A percentile compares a stretch with the other conserved stretches of the same genome.
Evolutionary conservation across 2,888 invertebrate genomes (phyloP).

Genomic region (Operophtera brumata): DNA sequence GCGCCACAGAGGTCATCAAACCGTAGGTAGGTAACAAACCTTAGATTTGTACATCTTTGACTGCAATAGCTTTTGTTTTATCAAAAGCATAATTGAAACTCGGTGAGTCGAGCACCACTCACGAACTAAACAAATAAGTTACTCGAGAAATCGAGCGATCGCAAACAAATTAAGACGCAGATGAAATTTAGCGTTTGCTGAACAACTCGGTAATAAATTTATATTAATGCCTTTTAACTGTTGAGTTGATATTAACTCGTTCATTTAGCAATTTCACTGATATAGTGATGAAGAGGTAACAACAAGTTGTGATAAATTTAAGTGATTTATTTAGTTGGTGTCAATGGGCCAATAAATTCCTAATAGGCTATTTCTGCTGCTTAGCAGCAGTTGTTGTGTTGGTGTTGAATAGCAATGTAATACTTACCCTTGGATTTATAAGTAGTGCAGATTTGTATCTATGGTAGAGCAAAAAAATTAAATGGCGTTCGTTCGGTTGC

Average conservation of each 20-base stretch:
- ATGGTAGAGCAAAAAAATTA: too few relatives aligned
- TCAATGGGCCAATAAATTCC: too few relatives aligned
- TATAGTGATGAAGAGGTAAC: not conserved
- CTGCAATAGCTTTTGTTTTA: not conserved
- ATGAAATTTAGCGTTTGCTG: slow-evolving; percentile 44
- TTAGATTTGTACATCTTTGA: too few relatives aligned
- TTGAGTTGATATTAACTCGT: slow-evolving; percentile 24
- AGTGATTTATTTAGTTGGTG: not conserved
- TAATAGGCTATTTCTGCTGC: too few relatives aligned
- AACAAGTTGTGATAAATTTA: not conserved
- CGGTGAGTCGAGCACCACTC: slow-evolving; percentile 6
- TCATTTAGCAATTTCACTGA: slow-evolving; percentile 6
- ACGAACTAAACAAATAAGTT: slow-evolving; percentile 26
- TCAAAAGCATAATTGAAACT: slow-evolving; percentile 3
- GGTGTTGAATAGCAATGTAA: too few relatives aligned
- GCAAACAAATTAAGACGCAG: slow-evolving; percentile 49
- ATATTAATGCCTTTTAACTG: slow-evolving; percentile 52
- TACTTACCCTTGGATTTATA: too few relatives aligned
- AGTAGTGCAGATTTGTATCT: too few relatives aligned
- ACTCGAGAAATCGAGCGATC: slow-evolving; percentile 40
- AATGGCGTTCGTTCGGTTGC: too few relatives aligned
- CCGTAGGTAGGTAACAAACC: too few relatives aligned
- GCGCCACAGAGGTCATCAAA: too few relatives aligned
- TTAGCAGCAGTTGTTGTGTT: too few relatives aligned
- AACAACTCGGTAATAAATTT: slow-evolving; percentile 53